Evolutionary conservation across 2,888 invertebrate genomes (phyloP).

Genomic region (Microctonus hyperodae): DNA sequence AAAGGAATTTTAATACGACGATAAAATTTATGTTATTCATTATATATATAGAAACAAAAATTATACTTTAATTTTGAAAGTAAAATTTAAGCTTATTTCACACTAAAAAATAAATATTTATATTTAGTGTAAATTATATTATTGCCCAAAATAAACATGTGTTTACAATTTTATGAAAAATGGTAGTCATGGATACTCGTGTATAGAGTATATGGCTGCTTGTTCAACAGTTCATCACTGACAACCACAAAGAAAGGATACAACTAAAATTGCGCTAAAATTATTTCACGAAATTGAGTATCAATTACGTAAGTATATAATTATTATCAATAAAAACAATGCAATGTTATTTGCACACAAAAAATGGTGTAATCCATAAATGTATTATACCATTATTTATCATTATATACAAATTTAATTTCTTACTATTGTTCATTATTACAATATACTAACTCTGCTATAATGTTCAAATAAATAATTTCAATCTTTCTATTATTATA

Average conservation of each 20-base stretch:
- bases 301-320: slow-evolving; percentile 41
- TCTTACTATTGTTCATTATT: neutral
- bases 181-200: slow-evolving; percentile 51
- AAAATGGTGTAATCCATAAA: neutral
- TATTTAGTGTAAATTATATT: no score
- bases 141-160: no score
- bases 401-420: neutral
- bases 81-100: neutral
- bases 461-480: no score
- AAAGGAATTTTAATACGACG: neutral
- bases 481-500: neutral
- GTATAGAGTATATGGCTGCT: slow-evolving; percentile 45
- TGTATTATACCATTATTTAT: neutral
- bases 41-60: no score
- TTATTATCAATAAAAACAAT: neutral
- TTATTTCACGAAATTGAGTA: slow-evolving; percentile 28
- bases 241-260: slow-evolving; percentile 48
- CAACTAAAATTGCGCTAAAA: slow-evolving; percentile 28
- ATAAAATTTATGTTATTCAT: neutral
- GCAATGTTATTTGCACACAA: neutral
- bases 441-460: no score
- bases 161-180: slow-evolving; percentile 21
- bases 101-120: no score
- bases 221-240: slow-evolving; percentile 50
- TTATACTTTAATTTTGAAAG: no score